Evolutionary conservation across 2,113 vertebrate species (phyloP).

Genomic region (Bos indicus): DNA sequence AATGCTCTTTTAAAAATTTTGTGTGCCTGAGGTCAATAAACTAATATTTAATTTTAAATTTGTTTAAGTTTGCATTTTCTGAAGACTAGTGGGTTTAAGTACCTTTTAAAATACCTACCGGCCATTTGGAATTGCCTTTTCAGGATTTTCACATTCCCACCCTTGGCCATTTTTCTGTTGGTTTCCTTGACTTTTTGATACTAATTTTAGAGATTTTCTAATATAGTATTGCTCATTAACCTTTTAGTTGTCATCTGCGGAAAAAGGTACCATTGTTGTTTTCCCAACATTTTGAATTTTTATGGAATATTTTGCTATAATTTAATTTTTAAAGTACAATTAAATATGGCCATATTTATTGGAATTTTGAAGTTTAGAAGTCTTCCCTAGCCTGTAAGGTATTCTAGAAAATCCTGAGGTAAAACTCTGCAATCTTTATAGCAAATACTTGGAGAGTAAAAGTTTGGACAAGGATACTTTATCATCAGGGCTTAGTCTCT

Average conservation of each 20-base stretch:
- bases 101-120: not conserved
- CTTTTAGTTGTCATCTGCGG: not conserved
- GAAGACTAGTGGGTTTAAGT: not conserved
- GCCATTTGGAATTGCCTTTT: not conserved
- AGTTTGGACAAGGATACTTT: not conserved
- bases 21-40: not conserved
- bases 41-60: not conserved
- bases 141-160: not conserved
- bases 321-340: not conserved
- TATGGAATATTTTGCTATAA: not conserved
- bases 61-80: not conserved
- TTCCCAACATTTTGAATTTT: not conserved
- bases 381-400: not conserved
- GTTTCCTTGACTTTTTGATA: not conserved
- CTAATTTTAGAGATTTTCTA: not conserved
- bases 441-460: not conserved
- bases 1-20: not conserved
- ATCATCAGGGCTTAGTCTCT: not conserved
- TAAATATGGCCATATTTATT: not conserved
- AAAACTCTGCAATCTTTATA: not conserved
- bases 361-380: not conserved
- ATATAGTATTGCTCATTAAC: not conserved
- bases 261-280: not conserved
- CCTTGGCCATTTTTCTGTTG: not conserved
- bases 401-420: not conserved